Evolutionary conservation across 2,113 vertebrate genomes (phyloP).

Genomic region (Sylvilagus bachmani): DNA sequence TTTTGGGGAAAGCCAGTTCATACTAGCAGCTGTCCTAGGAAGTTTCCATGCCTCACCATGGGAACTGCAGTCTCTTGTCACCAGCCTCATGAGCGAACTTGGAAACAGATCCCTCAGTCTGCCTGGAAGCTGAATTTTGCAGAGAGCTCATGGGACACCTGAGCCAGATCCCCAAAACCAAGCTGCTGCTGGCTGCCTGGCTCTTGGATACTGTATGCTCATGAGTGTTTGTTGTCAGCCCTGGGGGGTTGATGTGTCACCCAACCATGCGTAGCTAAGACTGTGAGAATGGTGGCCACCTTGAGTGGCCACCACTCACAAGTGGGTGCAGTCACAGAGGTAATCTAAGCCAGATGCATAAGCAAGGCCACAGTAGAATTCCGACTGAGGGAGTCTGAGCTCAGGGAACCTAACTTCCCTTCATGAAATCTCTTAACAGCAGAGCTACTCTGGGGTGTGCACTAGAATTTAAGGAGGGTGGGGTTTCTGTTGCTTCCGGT

Average conservation of each 20-base stretch:
- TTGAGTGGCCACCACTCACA: no score
- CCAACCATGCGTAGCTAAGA: background rate
- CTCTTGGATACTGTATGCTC: background rate
- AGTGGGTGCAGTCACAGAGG: background rate
- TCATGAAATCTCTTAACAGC: slow-evolving; percentile 15
- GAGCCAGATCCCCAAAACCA: background rate
- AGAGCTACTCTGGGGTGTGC: background rate
- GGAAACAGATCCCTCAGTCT: background rate
- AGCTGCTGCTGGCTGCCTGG: background rate
- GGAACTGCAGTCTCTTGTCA: background rate
- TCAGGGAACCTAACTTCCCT: background rate
- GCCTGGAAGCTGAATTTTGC: background rate
- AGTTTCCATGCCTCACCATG: background rate
- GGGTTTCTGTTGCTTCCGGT: background rate
- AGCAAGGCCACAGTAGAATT: background rate
- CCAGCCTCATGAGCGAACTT: background rate
- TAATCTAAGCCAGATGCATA: background rate
- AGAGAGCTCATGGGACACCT: background rate
- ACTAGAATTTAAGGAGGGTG: background rate
- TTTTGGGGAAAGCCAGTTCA: background rate
- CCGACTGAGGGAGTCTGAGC: background rate
- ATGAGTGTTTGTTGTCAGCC: background rate
- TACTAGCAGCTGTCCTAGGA: background rate
- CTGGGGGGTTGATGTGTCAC: background rate
- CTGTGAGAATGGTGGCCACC: background rate